These are phyloP conservation scores for Numida meleagris DNA, from an alignment of 2,113 vertebrate species.

Conservation along the genomic window DNA sequence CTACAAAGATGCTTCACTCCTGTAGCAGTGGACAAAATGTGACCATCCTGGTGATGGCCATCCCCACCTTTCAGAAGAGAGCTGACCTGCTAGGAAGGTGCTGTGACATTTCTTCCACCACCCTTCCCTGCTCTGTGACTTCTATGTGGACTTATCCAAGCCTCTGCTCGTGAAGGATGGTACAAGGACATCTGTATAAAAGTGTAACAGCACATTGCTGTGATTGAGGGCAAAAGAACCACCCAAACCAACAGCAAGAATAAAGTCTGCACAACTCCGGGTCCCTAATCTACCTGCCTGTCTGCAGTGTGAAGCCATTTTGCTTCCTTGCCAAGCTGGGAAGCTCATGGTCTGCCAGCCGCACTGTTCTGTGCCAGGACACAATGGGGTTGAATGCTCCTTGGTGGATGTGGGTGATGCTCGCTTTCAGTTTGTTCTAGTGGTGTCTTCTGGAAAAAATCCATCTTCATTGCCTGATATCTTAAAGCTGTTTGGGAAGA, in stretches of 20 bases:
- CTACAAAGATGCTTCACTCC: accelerated
- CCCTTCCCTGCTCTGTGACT: not conserved
- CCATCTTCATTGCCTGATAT: not conserved
- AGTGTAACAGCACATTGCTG: not conserved
- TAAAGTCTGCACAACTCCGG: not conserved
- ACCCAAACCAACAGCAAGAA: not conserved
- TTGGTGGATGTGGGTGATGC: not conserved
- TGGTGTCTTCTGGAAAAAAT: not conserved
- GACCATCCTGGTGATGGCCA: not conserved
- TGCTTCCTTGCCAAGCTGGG: not conserved
- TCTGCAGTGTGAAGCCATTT: not conserved
- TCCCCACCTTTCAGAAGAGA: not conserved
- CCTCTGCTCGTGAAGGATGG: not conserved
- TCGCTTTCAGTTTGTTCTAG: not conserved
- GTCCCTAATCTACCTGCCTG: accelerated
- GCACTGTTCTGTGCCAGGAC: accelerated
- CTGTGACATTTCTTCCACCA: not conserved
- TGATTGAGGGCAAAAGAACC: not conserved
- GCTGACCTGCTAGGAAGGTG: not conserved
- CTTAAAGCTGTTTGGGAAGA: not conserved
- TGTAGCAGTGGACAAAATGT: not conserved
- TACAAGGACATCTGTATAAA: not conserved
- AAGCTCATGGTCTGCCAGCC: accelerated
- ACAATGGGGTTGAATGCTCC: not conserved
- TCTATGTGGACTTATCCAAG: not conserved